Conservation (phyloP, 2,113 vertebrate species). For the Myxocyprinus asiaticus region DNA sequence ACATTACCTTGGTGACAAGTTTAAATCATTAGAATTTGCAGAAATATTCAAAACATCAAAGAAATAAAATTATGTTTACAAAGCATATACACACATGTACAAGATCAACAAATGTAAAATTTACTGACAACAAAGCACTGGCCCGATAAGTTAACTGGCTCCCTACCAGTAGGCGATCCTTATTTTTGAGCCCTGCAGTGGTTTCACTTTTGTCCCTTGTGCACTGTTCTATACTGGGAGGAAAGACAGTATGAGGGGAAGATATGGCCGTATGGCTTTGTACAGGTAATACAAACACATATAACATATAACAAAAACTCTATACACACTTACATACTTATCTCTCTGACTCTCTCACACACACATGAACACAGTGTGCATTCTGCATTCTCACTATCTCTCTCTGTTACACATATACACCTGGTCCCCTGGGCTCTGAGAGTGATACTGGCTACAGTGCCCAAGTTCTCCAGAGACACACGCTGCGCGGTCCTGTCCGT, state of each 20-base stretch:
- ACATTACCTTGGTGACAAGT: too few species aligned
- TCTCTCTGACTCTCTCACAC: neutral
- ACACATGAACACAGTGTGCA: neutral
- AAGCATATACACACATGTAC: too few species aligned
- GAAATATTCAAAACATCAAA: too few species aligned
- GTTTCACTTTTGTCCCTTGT: neutral
- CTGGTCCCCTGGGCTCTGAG: constrained; percentile 37
- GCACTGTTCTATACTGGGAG: neutral
- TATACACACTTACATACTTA: neutral
- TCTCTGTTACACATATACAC: constrained; percentile 30
- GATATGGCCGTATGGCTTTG: neutral
- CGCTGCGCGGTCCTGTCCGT: constrained; percentile 33
- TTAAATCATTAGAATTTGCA: too few species aligned
- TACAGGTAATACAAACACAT: neutral
- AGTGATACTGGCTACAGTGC: constrained; percentile 41
- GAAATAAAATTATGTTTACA: too few species aligned
- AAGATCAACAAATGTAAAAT: too few species aligned
- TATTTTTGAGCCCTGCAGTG: too few species aligned
- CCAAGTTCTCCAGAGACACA: constrained; percentile 40
- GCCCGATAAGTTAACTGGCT: too few species aligned
- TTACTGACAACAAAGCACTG: too few species aligned
- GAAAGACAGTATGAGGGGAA: neutral
- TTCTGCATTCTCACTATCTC: constrained; percentile 10
- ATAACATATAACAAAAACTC: neutral
- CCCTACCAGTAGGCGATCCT: too few species aligned